Evolutionary conservation across 35 echinoderm and acorn worm genomes (phyloP), one percentile per base, ranked within the genome.

Genomic region (Ophiothrix spiculata): DNA sequence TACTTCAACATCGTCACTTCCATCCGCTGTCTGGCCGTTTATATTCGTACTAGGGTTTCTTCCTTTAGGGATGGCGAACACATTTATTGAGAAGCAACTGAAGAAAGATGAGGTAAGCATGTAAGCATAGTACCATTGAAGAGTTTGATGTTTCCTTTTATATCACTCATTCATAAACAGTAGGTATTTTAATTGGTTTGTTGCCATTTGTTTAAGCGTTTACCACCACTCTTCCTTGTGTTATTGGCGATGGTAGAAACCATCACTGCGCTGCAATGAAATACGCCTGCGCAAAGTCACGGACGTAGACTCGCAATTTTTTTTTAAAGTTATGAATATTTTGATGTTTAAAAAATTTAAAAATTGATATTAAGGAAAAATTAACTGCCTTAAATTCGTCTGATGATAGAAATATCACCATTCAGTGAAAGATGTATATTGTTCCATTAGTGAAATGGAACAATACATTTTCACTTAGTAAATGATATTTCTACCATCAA

Each of bases 41-140:
- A 77, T 94, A 21, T 99, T 99, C 64, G 76, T 91, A 34, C 83
- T 99, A 23, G 96, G 96, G n/a, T 99, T 99, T 64, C 80, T 99
- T 16, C 96, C 96, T 0, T 36, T 94, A 1, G 96, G 92, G 11
- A 94, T 99, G 31, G 36, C 92, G 39, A 99, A 99, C 49, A 41
- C 87, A 11, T 37, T 99, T 23, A 75, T 99, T 11, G 96, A 99
- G 38, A 86, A 78, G 40, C 89, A 93, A 63, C 80, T 99, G 3
- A 94, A 94, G 83, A 90, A 91, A 25, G 89, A 88, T 74, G 60
- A 99, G 89, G 96, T 99, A 81, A 56, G 1, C 42, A 49, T 49
- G 19, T 10, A 6, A 49, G 19, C 19, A 6, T 10, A 10, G 42
- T 49, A 49, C 6, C 6, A 49, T 10, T 10, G 6, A 49, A 6